These are phyloP conservation scores for Muscicapa striata DNA, from an alignment of 2,797 vertebrate genomes.

Conservation along the genomic window DNA sequence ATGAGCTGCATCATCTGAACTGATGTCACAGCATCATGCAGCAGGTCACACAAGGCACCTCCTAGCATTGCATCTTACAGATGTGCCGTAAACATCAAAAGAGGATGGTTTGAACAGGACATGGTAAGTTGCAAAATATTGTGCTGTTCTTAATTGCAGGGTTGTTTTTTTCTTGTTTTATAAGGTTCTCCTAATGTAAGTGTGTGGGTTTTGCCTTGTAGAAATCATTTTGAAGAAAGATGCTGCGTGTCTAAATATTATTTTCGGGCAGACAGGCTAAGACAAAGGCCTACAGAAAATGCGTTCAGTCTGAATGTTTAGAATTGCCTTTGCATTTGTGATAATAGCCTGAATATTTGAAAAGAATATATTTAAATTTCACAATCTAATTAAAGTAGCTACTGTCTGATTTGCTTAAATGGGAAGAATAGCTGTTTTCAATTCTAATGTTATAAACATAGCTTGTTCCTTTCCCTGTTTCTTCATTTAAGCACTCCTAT, in stretches of 20 bases:
- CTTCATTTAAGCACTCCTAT: constrained; percentile 1
- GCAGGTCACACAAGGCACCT: constrained; percentile 89
- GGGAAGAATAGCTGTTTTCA: not conserved
- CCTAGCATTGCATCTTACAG: constrained; percentile 86
- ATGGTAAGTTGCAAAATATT: constrained; percentile 82
- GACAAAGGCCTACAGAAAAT: constrained; percentile 78
- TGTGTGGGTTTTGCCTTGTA: constrained; percentile 73
- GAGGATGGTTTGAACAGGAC: constrained; percentile 79
- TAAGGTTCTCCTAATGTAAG: constrained; percentile 54
- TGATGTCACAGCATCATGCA: constrained; percentile 90
- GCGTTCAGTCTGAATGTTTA: constrained; percentile 22
- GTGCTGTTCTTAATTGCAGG: constrained; percentile 61
- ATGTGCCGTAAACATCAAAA: constrained; percentile 85
- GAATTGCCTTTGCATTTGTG: constrained; percentile 35
- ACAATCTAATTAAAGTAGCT: not conserved
- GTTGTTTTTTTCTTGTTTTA: constrained; percentile 62
- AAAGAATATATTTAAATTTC: constrained; percentile 37
- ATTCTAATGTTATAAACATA: not conserved
- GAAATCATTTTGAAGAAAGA: constrained; percentile 75
- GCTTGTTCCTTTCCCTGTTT: not conserved
- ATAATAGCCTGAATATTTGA: constrained; percentile 30
- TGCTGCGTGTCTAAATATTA: constrained; percentile 79
- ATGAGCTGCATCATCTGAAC: constrained; percentile 92
- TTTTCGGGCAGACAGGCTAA: constrained; percentile 73
- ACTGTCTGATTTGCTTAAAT: constrained; percentile 10